These are phyloP conservation scores for Coelinius sp. DNA, from an alignment of 2,888 invertebrate genomes.

Conservation along the genomic window DNA sequence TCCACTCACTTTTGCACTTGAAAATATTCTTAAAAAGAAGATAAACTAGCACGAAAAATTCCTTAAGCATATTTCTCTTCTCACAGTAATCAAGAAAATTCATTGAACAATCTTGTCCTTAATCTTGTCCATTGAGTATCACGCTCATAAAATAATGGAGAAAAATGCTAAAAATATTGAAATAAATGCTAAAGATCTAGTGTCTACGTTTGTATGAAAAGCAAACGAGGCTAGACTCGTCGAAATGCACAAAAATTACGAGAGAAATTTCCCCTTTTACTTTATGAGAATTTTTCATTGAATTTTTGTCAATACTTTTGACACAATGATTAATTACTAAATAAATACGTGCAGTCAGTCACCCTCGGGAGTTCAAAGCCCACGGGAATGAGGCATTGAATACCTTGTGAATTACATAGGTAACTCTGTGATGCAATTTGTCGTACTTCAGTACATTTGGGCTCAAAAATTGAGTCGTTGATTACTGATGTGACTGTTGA, in stretches of 20 bases:
- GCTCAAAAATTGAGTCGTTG: not conserved
- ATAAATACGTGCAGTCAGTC: constrained; percentile 24
- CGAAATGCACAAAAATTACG: not conserved
- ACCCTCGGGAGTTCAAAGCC: constrained; percentile 1
- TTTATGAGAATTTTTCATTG: not conserved
- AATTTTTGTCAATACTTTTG: not conserved
- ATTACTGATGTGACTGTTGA: not conserved
- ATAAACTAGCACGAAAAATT: not conserved
- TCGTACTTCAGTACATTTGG: not conserved
- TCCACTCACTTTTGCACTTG: not conserved
- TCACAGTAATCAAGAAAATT: not conserved
- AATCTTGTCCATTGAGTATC: not conserved
- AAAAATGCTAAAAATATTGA: not conserved
- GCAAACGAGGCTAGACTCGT: constrained; percentile 17
- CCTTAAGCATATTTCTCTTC: not conserved
- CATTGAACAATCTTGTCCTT: not conserved
- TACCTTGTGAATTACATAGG: not conserved
- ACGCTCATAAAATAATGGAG: not conserved
- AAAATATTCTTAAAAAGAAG: not conserved
- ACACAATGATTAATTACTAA: not conserved
- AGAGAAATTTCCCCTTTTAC: not conserved
- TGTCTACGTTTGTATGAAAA: constrained; percentile 11
- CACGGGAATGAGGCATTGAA: constrained; percentile 24
- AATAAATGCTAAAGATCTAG: constrained; percentile 10
- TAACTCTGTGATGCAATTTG: constrained; percentile 10